Evolutionary conservation across 2,888 invertebrate species (phyloP).

Genomic region (Panorpa germanica): DNA sequence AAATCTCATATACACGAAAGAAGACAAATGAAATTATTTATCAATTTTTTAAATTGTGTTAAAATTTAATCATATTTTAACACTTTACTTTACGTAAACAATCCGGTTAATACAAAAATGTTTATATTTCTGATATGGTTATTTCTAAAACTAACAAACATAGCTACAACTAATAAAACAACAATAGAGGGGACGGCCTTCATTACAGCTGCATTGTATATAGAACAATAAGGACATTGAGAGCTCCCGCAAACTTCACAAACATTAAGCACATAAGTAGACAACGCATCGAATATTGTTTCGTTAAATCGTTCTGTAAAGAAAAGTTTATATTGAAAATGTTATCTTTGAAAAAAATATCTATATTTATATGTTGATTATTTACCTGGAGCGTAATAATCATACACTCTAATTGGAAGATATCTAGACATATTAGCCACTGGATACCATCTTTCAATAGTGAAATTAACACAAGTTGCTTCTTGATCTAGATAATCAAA

Average conservation of each 20-base stretch:
- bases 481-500: constrained; percentile 75
- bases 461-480: constrained; percentile 79
- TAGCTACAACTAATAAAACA: no score
- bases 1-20: no score
- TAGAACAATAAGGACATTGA: constrained; percentile 81
- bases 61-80: no score
- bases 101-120: no score
- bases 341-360: constrained; percentile 5
- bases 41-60: no score
- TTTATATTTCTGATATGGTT: no score
- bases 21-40: no score
- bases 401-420: constrained; percentile 76
- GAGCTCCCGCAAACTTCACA: constrained; percentile 91
- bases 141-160: no score
- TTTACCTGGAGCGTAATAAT: constrained; percentile 89
- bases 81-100: no score
- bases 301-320: constrained; percentile 77
- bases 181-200: constrained; percentile 16
- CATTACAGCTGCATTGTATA: constrained; percentile 47
- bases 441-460: constrained; percentile 86
- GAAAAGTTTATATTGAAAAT: constrained; percentile 12
- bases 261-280: constrained; percentile 73
- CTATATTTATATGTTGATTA: constrained; percentile 8
- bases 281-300: constrained; percentile 72
- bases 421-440: constrained; percentile 93